Base-by-base conservation (phyloP, 2,888 invertebrate genomes). In the Ophion slaviceki region DNA sequence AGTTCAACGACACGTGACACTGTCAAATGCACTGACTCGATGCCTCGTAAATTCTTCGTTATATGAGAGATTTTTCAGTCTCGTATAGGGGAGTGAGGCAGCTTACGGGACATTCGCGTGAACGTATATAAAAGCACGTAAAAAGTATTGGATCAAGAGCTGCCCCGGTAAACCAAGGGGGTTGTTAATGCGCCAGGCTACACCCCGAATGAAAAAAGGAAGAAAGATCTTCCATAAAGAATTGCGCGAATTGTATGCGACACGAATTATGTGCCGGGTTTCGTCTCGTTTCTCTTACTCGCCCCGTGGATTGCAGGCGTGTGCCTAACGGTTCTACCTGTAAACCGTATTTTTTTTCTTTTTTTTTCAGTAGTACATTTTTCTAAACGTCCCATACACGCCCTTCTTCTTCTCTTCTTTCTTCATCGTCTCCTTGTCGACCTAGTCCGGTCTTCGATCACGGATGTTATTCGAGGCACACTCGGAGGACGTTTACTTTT, bases 311-410 rank as follows among this genome's bases (percentile, higher is more conserved):
- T 62, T 59, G 66, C 71, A 78, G 70, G 68, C 82, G 84, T 83
- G 80, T 83, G 80, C 78, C 77, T 90, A 91, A 91, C 91, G 92
- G 92, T 91, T 90, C 89, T 91, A 91, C 91, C 91, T 91, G 91
- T 86, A 88, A 89, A 89, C 88, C 86, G 87, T 1, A 1, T 82
- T 20, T 62, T 62, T 71, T 68, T 78, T 62, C 61, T 45, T n/a
- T 45, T 82, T 32, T 62, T 71, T 62, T 75, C 8, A 28, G n/a
- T 45, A 8, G 47, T 67, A 74, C 28, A 59, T 84, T 80, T 66
- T 82, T 78, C 8, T 24, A 0, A 5, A 53, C 17, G 45, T 71
- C 61, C 53, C 40, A 20, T 40, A 53, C 36, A 62, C 62, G 64
- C 68, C 77, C 77, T 84, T 86, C 79, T 75, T 68, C 75, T 71